Evolutionary conservation across 2,797 vertebrate species (phyloP), one percentile per base, ranked within the genome.

Genomic region (Anguilla marmorata): DNA sequence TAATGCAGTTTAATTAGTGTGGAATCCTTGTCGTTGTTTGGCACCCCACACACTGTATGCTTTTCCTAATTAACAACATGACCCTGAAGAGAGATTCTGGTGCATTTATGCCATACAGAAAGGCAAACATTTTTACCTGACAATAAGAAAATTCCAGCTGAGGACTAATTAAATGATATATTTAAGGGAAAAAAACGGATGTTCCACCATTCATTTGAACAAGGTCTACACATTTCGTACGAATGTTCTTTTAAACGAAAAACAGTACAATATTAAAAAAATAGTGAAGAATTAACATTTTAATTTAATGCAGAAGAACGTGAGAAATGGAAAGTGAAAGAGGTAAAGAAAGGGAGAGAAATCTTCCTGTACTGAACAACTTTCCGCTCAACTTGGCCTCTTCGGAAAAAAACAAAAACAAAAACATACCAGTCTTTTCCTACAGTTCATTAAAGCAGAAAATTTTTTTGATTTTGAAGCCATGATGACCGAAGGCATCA

Each of bases 1-100:
- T 74, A 30, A 74, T 74, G 30, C 30, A 74, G 69, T 74, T 74
- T 74, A 9, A 74, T 74, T 74, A 74, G 69, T 12, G 27, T 74
- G 30, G 27, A 74, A 74, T 33, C 1, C 9, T 11, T 74, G 69
- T 9, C 7, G 3, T 74, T 33, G 30, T 74, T 74, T 74, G 69
- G 7, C 69, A 74, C 69, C 69, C 30, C n/a, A 33, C 30, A 11
- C 27, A 12, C 27, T 33, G 69, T 33, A 33, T 72, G 69, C 27
- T 66, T 66, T 66, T 66, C 11, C 19, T 60, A 66, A 66, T 66
- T 21, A 66, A 66, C 21, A 66, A 66, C 24, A n/a, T n/a, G 24
- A n/a, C 60, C n/a, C 3, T 21, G 60, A n/a, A 21, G 60, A 66
- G 24, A 24, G 2, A 66, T 16, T 11, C 58, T 21, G 1, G 12